phyloP scores from a whole-genome alignment of 2,888 invertebrate species.

The Dryococelus australis region DNA sequence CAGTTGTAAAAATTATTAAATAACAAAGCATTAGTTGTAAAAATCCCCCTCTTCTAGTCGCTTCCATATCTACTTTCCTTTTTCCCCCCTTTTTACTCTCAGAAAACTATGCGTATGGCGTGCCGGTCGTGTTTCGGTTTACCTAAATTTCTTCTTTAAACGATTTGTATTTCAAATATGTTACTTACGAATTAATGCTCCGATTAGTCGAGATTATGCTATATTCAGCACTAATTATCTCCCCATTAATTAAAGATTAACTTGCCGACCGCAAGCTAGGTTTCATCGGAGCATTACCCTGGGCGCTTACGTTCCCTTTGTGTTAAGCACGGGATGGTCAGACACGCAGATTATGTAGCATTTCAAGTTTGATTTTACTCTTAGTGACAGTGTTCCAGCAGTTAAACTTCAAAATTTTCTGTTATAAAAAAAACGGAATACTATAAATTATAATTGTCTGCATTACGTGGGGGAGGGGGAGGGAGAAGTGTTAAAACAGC shows the following conservation, averaged over 20 bases:
- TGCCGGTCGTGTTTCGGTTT: background rate
- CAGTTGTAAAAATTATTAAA: no score
- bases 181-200: background rate
- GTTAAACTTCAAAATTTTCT: no score
- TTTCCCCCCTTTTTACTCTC: no score
- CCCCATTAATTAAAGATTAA: background rate
- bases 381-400: no score
- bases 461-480: no score
- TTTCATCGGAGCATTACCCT: background rate
- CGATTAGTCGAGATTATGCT: background rate
- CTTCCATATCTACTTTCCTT: no score
- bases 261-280: background rate
- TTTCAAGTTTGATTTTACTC: no score
- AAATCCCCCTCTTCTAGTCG: no score
- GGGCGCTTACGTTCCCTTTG: background rate
- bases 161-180: background rate
- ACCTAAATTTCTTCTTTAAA: background rate
- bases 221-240: constrained; percentile 2
- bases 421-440: no score
- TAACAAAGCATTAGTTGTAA: no score
- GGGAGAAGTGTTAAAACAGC: no score
- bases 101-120: background rate
- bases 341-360: background rate
- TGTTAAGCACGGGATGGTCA: background rate
- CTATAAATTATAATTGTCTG: no score